phyloP scores from a whole-genome alignment of 2,888 invertebrate genomes.

The Oligia latruncula region DNA sequence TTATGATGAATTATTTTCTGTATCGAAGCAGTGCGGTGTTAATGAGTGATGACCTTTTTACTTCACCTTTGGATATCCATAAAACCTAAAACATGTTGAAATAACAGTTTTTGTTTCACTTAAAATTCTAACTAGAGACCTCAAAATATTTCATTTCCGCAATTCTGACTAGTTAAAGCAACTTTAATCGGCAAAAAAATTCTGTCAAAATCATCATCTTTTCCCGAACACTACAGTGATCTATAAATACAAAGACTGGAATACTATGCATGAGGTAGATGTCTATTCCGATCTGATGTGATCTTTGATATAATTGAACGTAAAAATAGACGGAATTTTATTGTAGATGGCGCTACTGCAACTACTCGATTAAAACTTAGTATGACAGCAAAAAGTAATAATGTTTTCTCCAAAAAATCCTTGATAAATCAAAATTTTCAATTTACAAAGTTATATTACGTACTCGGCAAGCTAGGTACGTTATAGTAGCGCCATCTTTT shows the following conservation, averaged over 20 bases:
- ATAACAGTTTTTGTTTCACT: not conserved
- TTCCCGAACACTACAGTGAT: slow-evolving; percentile 13
- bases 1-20: no score
- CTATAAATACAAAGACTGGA: slow-evolving; percentile 21
- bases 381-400: not conserved
- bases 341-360: slow-evolving; percentile 25
- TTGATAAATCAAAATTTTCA: no score
- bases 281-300: slow-evolving; percentile 36
- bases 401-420: not conserved
- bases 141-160: not conserved
- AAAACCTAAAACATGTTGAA: not conserved
- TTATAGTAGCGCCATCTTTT: slow-evolving; percentile 22
- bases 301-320: slow-evolving; percentile 53
- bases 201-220: not conserved
- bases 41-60: not conserved
- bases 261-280: slow-evolving; percentile 62
- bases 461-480: not conserved
- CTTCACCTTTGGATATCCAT: not conserved
- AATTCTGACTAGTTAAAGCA: not conserved
- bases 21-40: no score
- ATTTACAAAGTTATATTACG: no score
- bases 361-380: not conserved
- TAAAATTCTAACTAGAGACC: not conserved
- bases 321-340: slow-evolving; percentile 50
- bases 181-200: not conserved